These are phyloP conservation scores for Ammospiza maritima DNA, from an alignment of 2,797 vertebrate species.

Conservation along the genomic window DNA sequence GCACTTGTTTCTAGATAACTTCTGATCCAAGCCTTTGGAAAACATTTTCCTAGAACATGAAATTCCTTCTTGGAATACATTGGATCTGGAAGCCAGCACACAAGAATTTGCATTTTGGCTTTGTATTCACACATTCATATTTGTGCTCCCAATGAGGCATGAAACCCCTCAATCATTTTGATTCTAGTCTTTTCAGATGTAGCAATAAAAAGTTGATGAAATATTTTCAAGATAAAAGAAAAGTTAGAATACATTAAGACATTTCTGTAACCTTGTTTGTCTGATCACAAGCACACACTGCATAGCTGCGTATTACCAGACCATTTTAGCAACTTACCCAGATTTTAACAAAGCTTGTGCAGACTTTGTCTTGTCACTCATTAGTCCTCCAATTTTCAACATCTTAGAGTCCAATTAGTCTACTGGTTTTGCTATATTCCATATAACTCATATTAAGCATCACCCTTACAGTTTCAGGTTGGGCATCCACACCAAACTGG, in stretches of 20 bases:
- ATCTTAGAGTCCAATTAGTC: neutral
- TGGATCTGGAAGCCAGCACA: neutral
- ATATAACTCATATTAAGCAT: neutral
- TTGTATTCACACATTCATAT: neutral
- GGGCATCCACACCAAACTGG: neutral
- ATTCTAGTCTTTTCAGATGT: neutral
- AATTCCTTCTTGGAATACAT: neutral
- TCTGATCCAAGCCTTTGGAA: neutral
- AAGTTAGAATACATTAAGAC: neutral
- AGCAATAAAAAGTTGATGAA: neutral
- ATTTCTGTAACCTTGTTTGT: neutral
- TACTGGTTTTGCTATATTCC: neutral
- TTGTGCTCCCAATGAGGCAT: neutral
- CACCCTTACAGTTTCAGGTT: neutral
- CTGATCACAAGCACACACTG: neutral
- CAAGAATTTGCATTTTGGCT: neutral
- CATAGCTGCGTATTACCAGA: neutral
- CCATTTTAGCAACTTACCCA: neutral
- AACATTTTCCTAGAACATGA: neutral
- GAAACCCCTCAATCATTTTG: neutral
- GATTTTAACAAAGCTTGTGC: neutral
- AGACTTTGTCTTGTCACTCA: neutral
- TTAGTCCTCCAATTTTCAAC: neutral
- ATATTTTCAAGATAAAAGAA: neutral
- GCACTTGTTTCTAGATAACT: neutral